Conservation (phyloP, 2,113 vertebrate genomes). For the Beaufortia kweichowensis region DNA sequence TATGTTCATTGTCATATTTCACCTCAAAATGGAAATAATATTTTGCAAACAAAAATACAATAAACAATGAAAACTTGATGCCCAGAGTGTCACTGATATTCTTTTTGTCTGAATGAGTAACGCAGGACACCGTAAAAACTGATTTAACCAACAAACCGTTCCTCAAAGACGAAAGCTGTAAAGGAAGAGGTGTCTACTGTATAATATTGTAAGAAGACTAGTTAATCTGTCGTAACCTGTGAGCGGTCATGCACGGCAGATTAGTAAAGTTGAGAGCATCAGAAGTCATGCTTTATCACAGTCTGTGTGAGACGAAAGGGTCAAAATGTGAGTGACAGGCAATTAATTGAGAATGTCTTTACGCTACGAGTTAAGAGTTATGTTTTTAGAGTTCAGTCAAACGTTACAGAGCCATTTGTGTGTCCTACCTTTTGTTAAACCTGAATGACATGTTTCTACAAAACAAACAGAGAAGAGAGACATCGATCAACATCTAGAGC, state of each 20-base stretch:
- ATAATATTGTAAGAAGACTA: neutral
- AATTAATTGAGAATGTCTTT: slow-evolving; percentile 79
- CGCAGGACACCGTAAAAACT: too few species aligned
- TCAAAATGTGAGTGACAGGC: slow-evolving; percentile 74
- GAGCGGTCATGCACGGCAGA: slow-evolving; percentile 55
- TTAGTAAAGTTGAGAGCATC: slow-evolving; percentile 50
- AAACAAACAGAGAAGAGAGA: slow-evolving; percentile 87
- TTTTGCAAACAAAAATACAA: too few species aligned
- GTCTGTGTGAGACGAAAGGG: slow-evolving; percentile 29
- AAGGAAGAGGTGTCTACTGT: slow-evolving; percentile 13
- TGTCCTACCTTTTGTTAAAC: slow-evolving; percentile 99
- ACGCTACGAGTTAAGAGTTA: slow-evolving; percentile 75
- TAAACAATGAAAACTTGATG: too few species aligned
- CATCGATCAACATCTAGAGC: slow-evolving; percentile 72
- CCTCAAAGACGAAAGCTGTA: neutral
- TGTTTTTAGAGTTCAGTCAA: slow-evolving; percentile 50
- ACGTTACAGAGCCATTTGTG: slow-evolving; percentile 73
- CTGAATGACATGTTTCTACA: slow-evolving; percentile 99
- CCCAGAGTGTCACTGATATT: too few species aligned
- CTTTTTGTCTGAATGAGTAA: too few species aligned
- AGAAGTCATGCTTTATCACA: slow-evolving; percentile 53
- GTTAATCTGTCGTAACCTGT: slow-evolving; percentile 29
- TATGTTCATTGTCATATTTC: too few species aligned
- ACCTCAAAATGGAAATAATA: too few species aligned
- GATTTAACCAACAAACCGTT: neutral